Percentiles rank a stretch among this genome's conserved stretches.
Conservation (phyloP, 2,113 vertebrate species). For the Promerops cafer region DNA sequence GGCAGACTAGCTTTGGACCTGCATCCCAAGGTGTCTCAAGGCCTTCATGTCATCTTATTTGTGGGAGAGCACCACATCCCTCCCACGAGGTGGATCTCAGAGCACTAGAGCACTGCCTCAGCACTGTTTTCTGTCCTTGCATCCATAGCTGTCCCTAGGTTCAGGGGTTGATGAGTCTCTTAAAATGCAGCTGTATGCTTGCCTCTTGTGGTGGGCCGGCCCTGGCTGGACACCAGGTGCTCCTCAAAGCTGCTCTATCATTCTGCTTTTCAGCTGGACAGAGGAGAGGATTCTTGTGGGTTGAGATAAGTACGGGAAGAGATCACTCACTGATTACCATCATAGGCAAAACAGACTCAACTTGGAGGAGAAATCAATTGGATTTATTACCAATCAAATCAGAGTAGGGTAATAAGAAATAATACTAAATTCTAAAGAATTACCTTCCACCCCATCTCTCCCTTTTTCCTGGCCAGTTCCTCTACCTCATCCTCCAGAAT, state of each 20-base stretch:
- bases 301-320: neutral
- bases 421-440: neutral
- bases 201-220: neutral
- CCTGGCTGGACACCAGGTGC: neutral
- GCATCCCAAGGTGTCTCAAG: neutral
- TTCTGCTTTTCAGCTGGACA: neutral
- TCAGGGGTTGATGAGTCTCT: neutral
- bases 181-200: neutral
- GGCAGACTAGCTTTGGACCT: neutral
- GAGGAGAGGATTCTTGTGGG: neutral
- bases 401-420: neutral
- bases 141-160: neutral
- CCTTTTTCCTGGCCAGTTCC: neutral
- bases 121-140: neutral
- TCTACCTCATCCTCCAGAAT: neutral
- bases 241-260: neutral
- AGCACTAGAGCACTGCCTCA: neutral
- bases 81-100: neutral
- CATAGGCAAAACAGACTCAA: neutral
- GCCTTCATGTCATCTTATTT: neutral
- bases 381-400: neutral
- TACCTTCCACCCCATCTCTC: neutral
- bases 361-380: neutral
- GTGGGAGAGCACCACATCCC: neutral
- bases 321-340: neutral